phyloP scores from a whole-genome alignment of 2,797 vertebrate species.

The Balearica regulorum region DNA sequence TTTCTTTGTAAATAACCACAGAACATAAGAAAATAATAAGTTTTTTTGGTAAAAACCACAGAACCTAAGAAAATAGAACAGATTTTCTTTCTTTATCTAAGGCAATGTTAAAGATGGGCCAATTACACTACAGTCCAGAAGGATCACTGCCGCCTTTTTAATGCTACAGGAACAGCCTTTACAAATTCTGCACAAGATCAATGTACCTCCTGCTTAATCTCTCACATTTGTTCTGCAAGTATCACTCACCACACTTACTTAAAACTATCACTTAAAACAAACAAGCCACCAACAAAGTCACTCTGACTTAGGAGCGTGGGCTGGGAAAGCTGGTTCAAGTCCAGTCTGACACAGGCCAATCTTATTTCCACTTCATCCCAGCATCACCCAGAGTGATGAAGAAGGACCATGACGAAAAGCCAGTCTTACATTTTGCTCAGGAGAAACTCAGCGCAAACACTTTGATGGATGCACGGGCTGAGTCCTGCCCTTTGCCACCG shows the following conservation, averaged over 20 bases:
- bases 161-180: not conserved
- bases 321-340: not conserved
- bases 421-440: accelerated
- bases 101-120: not conserved
- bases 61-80: not conserved
- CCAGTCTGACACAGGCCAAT: not conserved
- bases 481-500: not conserved
- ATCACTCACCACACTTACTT: not conserved
- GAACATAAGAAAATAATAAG: not conserved
- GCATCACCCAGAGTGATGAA: not conserved
- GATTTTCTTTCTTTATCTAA: not conserved
- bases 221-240: not conserved
- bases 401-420: not conserved
- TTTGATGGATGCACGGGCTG: not conserved
- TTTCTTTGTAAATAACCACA: not conserved
- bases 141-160: not conserved
- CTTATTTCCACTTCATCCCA: not conserved
- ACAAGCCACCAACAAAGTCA: not conserved
- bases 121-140: not conserved
- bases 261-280: not conserved
- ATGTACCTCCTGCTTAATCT: not conserved
- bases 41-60: not conserved
- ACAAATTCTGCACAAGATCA: not conserved
- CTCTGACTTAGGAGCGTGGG: not conserved
- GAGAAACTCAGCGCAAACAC: not conserved